A percentile compares a stretch with the other conserved stretches of the same genome.
phyloP scores from a whole-genome alignment of 2,113 vertebrate genomes.

The Coturnix japonica region DNA sequence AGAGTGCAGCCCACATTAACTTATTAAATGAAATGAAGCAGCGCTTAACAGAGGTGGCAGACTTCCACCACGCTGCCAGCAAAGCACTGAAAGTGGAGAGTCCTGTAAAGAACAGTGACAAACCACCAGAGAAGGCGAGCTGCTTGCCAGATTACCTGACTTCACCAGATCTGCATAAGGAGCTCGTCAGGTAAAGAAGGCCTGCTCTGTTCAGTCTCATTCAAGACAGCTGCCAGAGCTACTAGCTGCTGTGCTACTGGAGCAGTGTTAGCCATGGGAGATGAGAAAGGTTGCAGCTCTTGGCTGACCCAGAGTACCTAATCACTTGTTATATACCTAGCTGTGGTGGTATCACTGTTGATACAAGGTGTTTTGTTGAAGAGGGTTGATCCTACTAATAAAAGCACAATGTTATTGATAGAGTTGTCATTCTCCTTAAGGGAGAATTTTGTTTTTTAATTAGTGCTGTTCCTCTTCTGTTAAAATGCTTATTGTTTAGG shows the following conservation, averaged over 20 bases:
- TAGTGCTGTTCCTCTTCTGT: neutral
- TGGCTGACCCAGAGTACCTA: neutral
- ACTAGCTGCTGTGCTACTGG: neutral
- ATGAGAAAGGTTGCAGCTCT: neutral
- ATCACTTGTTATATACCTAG: neutral
- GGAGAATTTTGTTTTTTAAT: neutral
- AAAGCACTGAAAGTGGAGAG: conserved; percentile 86
- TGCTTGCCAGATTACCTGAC: conserved; percentile 76
- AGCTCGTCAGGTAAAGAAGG: conserved; percentile 88
- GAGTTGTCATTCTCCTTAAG: neutral
- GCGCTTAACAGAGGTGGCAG: conserved; percentile 88
- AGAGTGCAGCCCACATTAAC: conserved; percentile 79
- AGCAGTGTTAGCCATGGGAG: neutral
- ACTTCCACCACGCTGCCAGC: conserved; percentile 94
- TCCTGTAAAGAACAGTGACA: conserved; percentile 74
- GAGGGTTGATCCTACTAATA: neutral
- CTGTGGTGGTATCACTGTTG: neutral
- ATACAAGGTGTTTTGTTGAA: neutral
- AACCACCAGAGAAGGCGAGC: conserved; percentile 58
- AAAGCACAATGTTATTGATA: neutral
- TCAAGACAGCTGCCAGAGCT: neutral
- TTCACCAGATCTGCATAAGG: conserved; percentile 91
- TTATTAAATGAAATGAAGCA: conserved; percentile 89
- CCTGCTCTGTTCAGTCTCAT: neutral
- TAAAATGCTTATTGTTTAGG: neutral